These are phyloP conservation scores for Cheilosia variabilis DNA, from an alignment of 2,888 invertebrate species.

Conservation along the genomic window DNA sequence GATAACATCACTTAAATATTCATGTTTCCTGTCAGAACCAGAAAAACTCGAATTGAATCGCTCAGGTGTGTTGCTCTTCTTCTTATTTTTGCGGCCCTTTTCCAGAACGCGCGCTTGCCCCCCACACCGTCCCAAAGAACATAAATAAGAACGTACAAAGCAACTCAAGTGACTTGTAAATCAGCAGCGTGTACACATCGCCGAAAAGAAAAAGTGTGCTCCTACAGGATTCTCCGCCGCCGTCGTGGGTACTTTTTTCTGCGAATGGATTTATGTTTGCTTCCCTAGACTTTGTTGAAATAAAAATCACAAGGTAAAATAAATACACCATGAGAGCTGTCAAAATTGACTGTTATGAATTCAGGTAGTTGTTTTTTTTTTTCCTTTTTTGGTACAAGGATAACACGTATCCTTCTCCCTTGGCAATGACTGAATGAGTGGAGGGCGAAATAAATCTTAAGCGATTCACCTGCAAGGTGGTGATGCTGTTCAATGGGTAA, in stretches of 20 bases:
- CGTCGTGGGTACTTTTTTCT: neutral
- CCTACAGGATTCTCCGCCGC: neutral
- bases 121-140: conserved; percentile 2
- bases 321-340: conserved; percentile 46
- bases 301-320: conserved; percentile 43
- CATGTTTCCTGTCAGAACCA: conserved; percentile 53
- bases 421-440: neutral
- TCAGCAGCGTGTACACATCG: conserved; percentile 41
- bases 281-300: conserved; percentile 22
- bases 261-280: conserved; percentile 37
- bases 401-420: conserved; percentile 39
- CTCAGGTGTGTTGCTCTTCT: neutral
- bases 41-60: conserved; percentile 26
- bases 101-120: neutral
- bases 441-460: conserved; percentile 2
- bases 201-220: neutral
- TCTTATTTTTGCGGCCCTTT: neutral
- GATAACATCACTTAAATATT: conserved; percentile 59
- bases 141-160: conserved; percentile 48
- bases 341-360: conserved; percentile 57
- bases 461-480: conserved; percentile 7
- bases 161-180: conserved; percentile 63
- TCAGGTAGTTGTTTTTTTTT: conserved; percentile 28
- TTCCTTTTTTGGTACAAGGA: neutral
- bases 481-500: conserved; percentile 55